Percentiles rank a stretch among this genome's conserved stretches.
Conservation (phyloP, 1,140 invertebrate species). For the Metaphire vulgaris region DNA sequence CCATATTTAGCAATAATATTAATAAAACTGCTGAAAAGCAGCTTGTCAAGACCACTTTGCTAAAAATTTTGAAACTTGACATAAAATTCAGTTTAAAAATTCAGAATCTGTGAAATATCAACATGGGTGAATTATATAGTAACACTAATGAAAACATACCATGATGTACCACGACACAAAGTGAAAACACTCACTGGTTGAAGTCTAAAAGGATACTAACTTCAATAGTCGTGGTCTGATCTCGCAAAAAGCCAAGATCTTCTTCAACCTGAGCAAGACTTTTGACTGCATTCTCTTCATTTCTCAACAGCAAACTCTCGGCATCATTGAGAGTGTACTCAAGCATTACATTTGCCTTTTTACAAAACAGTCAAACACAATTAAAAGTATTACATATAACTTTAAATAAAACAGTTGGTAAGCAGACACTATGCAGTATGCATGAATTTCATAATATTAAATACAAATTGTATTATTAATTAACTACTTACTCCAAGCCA, state of each 20-base stretch:
- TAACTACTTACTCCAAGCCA: conserved; percentile 89
- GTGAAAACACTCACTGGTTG: not conserved
- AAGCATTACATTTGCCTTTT: conserved; percentile 90
- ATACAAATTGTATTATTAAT: too few species aligned
- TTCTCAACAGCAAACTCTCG: conserved; percentile 74
- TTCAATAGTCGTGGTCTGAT: conserved; percentile 96
- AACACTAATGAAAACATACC: not conserved
- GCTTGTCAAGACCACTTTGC: not conserved
- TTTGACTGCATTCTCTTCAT: conserved; percentile 76
- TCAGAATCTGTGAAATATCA: too few species aligned
- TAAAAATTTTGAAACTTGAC: not conserved
- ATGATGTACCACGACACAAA: not conserved
- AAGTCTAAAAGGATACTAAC: conserved; percentile 63
- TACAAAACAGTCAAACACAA: not conserved
- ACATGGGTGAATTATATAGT: not conserved
- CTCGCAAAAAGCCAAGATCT: conserved; percentile 83
- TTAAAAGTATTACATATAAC: not conserved
- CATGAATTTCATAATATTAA: too few species aligned
- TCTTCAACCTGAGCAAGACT: conserved; percentile 78
- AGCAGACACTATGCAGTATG: too few species aligned
- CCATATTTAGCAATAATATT: too few species aligned
- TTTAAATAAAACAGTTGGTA: too few species aligned
- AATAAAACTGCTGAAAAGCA: not conserved
- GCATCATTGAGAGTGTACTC: conserved; percentile 93
- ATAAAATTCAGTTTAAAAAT: too few species aligned